These are phyloP conservation scores for Manduca sexta DNA, from an alignment of 1,140 invertebrate genomes.

Conservation along the genomic window DNA sequence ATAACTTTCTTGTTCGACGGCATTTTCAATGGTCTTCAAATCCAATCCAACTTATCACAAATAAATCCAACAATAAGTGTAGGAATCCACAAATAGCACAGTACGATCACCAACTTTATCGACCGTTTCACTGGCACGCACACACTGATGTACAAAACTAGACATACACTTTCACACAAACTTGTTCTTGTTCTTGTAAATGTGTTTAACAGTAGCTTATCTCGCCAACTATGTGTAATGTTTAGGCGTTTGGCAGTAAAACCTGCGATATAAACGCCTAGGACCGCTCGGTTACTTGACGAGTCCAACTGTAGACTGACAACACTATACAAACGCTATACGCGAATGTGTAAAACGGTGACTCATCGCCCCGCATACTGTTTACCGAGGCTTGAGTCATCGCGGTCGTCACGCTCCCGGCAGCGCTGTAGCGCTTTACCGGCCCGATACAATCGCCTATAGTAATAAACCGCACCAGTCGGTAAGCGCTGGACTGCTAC, in stretches of 20 bases:
- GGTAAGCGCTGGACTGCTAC: slow-evolving; percentile 53
- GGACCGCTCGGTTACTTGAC: slow-evolving; percentile 58
- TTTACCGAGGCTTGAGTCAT: slow-evolving; percentile 73
- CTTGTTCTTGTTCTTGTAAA: slow-evolving; percentile 42
- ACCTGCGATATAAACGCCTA: slow-evolving; percentile 63
- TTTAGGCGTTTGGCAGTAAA: slow-evolving; percentile 60
- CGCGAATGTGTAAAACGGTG: slow-evolving; percentile 73
- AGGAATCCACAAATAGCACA: slow-evolving; percentile 62
- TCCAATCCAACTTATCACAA: slow-evolving; percentile 23
- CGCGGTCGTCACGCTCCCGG: slow-evolving; percentile 36
- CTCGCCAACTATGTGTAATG: slow-evolving; percentile 33
- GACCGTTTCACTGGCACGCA: slow-evolving; percentile 68
- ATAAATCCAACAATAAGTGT: slow-evolving; percentile 38
- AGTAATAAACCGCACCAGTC: slow-evolving; percentile 26
- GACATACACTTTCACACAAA: slow-evolving; percentile 62
- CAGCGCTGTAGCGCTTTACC: slow-evolving; percentile 50
- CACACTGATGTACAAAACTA: slow-evolving; percentile 53
- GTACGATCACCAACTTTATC: slow-evolving; percentile 59
- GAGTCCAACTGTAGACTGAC: slow-evolving; percentile 69
- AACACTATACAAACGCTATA: slow-evolving; percentile 70
- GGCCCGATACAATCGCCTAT: slow-evolving; percentile 15
- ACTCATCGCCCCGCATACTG: slow-evolving; percentile 73
- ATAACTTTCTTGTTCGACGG: slow-evolving; percentile 64
- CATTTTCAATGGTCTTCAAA: slow-evolving; percentile 43
- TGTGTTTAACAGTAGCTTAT: slow-evolving; percentile 41